A percentile compares a stretch with the other conserved stretches of the same genome.
These are phyloP conservation scores for Periophthalmus magnuspinnatus DNA, from an alignment of 2,797 vertebrate species.

Conservation along the genomic window DNA sequence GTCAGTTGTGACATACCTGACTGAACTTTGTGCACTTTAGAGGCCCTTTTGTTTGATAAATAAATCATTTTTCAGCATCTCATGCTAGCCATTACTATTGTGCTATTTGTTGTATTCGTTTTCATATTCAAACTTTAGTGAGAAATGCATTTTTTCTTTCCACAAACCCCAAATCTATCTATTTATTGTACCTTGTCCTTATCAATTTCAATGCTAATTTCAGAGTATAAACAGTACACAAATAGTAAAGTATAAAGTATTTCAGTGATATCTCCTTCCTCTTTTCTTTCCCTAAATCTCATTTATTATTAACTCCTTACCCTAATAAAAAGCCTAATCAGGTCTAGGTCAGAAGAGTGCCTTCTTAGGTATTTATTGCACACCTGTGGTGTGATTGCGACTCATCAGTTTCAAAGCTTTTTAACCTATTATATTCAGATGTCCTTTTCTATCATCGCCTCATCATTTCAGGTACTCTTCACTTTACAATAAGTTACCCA, in stretches of 20 bases:
- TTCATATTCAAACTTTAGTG: too few relatives aligned
- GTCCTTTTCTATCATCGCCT: slow-evolving; percentile 10
- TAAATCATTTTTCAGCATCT: neutral
- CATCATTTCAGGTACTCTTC: neutral
- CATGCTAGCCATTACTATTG: neutral
- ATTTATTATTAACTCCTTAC: slow-evolving; percentile 69
- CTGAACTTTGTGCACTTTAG: neutral
- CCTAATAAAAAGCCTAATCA: slow-evolving; percentile 54
- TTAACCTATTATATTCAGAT: slow-evolving; percentile 54
- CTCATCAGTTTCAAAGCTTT: slow-evolving; percentile 54
- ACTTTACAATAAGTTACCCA: neutral
- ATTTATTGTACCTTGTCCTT: too few relatives aligned
- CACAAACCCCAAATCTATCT: too few relatives aligned
- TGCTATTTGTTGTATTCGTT: neutral
- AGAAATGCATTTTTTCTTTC: neutral
- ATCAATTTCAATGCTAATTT: neutral
- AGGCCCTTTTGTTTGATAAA: neutral
- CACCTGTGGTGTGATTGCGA: slow-evolving; percentile 58
- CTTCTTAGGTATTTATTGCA: slow-evolving; percentile 74
- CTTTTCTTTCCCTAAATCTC: slow-evolving; percentile 49
- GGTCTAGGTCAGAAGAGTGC: slow-evolving; percentile 63
- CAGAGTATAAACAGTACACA: neutral
- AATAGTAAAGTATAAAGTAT: neutral
- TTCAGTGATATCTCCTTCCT: slow-evolving; percentile 22
- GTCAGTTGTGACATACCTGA: neutral